phyloP scores from a whole-genome alignment of 2,888 invertebrate genomes.

The Netelia inedita region DNA sequence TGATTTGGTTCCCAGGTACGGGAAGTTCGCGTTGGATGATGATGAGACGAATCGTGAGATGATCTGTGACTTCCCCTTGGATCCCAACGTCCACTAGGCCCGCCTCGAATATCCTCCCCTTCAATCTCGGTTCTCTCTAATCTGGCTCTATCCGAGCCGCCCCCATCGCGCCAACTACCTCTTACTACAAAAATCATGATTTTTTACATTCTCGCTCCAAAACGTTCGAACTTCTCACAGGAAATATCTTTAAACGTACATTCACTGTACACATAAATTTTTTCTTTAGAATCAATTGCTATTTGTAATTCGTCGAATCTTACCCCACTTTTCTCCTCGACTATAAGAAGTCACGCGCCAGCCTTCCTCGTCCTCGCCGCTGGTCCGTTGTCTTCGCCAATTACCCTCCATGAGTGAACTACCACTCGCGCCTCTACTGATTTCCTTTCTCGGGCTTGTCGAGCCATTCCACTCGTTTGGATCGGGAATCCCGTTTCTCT shows the following conservation, averaged over 20 bases:
- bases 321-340: conserved; percentile 87
- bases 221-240: conserved; percentile 13
- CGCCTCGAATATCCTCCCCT: conserved; percentile 73
- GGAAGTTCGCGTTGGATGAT: conserved; percentile 80
- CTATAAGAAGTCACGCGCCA: conserved; percentile 85
- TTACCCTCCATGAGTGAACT: conserved; percentile 84
- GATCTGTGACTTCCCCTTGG: conserved; percentile 82
- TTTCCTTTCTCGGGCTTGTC: conserved; percentile 87
- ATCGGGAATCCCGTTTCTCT: conserved; percentile 86
- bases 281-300: not conserved
- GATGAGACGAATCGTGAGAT: conserved; percentile 81
- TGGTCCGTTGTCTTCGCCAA: conserved; percentile 86
- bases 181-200: conserved; percentile 75
- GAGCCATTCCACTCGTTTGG: conserved; percentile 86
- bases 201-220: not conserved
- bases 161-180: conserved; percentile 86
- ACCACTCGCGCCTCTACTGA: conserved; percentile 84
- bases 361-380: conserved; percentile 86
- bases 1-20: conserved; percentile 84
- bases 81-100: conserved; percentile 81
- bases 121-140: conserved; percentile 80
- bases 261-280: not conserved
- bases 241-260: not conserved
- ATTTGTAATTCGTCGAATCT: conserved; percentile 63
- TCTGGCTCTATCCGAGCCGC: conserved; percentile 80